Evolutionary conservation across 2,113 vertebrate species (phyloP), one percentile per base, ranked within the genome.

Genomic region (Hyaena hyaena): DNA sequence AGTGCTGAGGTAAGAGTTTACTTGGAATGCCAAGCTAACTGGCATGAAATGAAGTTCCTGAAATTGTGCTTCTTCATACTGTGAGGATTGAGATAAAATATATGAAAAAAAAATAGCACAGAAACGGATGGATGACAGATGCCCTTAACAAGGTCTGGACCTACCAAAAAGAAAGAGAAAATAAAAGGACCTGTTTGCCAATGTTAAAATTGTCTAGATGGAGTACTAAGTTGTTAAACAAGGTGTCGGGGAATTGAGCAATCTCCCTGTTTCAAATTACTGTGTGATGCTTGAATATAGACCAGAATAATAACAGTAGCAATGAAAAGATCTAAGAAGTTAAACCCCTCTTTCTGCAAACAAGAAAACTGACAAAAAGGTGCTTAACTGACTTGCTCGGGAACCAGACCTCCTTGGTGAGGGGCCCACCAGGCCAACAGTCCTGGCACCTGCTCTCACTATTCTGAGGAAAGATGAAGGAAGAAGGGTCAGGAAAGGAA

Each of bases 181-280:
- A 43, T 8, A 77, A 35, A 10, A 53, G 26, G 26, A 90, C 33
- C 4, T 93, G 28, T 90, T 92, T 90, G 16, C 63, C 61, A 35
- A 79, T 61, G 10, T 91, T 97, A 83, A 97, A 95, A 80, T 83
- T 96, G 0, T 43, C 43, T 84, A 68, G 15, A 53, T 45, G 43
- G 31, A 92, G 53, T 28, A 87, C 2, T 80, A 39, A 69, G 4
- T 23, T 80, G 2, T 28, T 92, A 31, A 16, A 69, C 15, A 16
- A 23, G 31, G 14, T 15, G 7, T 53, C 53, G n/a, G 68, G 5
- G 24, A 55, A 65, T 24, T 82, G n/a, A 80, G 2, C 48, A 76
- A 69, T 88, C 15, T 86, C 7, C 43, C 68, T 48, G 15, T 88
- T 92, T 88, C 19, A 53, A 39, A 35, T 65, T 82, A 26, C 16